These are phyloP conservation scores for Platyura marginata DNA, from an alignment of 1,140 invertebrate species.

Conservation along the genomic window DNA sequence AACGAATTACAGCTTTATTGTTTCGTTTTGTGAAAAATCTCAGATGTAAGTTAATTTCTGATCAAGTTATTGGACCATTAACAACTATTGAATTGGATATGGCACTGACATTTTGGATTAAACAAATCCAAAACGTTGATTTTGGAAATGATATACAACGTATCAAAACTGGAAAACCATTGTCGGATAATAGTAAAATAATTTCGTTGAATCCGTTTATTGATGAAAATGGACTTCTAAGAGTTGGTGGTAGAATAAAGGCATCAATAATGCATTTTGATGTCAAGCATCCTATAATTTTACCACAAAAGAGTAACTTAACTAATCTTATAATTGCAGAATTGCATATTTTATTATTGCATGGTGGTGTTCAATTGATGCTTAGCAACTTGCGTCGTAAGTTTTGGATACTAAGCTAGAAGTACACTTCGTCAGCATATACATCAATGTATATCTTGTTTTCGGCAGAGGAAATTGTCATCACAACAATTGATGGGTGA, in stretches of 20 bases:
- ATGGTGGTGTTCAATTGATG: no score
- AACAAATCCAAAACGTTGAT: conserved; percentile 5
- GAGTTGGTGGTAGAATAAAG: conserved; percentile 23
- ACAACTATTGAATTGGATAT: conserved; percentile 6
- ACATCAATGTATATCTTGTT: conserved; percentile 11
- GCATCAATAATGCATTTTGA: conserved; percentile 11
- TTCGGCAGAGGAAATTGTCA: background rate
- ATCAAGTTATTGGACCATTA: background rate
- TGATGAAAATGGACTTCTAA: conserved; percentile 16
- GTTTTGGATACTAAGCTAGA: no score
- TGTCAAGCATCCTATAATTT: conserved; percentile 15
- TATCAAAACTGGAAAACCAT: conserved; percentile 3
- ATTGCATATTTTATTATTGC: no score
- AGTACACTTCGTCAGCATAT: no score
- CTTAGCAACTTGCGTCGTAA: no score
- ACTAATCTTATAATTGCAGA: no score
- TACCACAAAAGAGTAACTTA: conserved; percentile 7
- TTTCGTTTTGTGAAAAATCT: background rate
- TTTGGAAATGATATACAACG: conserved; percentile 10
- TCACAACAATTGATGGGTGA: conserved; percentile 7
- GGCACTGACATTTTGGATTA: conserved; percentile 6
- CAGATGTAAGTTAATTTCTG: background rate
- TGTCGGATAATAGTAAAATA: conserved; percentile 5
- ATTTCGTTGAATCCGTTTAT: conserved; percentile 14
- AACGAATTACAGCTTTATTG: background rate